Percentiles rank a stretch among this genome's conserved stretches.
phyloP scores from a whole-genome alignment of 64 coral and sea anemone species.

The Actinia equina region DNA sequence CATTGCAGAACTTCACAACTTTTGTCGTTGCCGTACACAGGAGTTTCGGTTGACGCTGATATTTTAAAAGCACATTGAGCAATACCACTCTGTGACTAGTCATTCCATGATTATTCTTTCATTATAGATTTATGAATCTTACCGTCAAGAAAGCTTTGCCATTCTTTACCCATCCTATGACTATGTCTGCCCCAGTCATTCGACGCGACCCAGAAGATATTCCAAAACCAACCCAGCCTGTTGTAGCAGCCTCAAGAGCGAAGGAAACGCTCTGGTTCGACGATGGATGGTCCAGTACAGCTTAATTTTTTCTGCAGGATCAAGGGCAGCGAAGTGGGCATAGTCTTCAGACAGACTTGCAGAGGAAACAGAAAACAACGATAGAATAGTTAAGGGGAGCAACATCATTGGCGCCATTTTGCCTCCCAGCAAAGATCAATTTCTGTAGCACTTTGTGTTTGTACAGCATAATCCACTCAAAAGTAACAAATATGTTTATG shows the following conservation, averaged over 20 bases:
- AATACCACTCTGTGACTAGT: too few species aligned
- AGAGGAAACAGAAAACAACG: too few species aligned
- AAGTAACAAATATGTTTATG: too few species aligned
- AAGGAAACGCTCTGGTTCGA: conserved; percentile 19
- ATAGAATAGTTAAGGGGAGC: too few species aligned
- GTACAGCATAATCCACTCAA: too few species aligned
- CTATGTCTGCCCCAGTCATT: conserved; percentile 34
- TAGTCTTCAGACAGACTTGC: conserved; percentile 19
- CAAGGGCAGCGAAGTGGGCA: conserved; percentile 30
- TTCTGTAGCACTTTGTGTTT: too few species aligned
- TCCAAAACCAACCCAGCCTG: conserved; percentile 47
- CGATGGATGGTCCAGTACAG: conserved; percentile 1
- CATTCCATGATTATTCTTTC: background rate
- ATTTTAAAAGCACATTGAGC: too few species aligned
- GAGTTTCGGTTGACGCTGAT: too few species aligned
- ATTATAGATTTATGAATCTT: background rate
- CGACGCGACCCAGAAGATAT: conserved; percentile 20
- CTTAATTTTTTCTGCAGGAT: conserved; percentile 34
- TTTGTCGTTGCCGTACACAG: too few species aligned
- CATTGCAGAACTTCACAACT: too few species aligned
- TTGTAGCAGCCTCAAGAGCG: conserved; percentile 25
- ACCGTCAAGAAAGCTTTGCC: conserved; percentile 31
- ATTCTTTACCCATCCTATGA: conserved; percentile 52
- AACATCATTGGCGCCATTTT: too few species aligned
- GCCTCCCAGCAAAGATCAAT: too few species aligned